A percentile compares a stretch with the other conserved stretches of the same genome.
phyloP scores from a whole-genome alignment of 2,888 invertebrate genomes.

The Phaonia tiefii region DNA sequence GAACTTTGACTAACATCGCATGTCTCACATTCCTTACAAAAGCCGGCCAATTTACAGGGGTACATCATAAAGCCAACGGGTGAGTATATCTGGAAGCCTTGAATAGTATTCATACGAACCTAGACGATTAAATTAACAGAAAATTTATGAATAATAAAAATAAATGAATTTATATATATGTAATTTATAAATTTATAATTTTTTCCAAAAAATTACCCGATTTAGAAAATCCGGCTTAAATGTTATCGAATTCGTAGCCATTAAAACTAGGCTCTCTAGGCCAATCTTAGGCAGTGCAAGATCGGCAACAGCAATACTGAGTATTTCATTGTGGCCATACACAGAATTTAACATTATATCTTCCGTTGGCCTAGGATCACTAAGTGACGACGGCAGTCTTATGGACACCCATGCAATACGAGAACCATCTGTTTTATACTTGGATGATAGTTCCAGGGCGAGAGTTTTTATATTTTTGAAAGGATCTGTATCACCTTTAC shows the following conservation, averaged over 20 bases:
- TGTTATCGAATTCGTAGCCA: slow-evolving; percentile 86
- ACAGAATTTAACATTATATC: slow-evolving; percentile 78
- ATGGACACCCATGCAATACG: slow-evolving; percentile 87
- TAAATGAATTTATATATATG: no score
- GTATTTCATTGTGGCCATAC: slow-evolving; percentile 78
- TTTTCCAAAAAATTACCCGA: slow-evolving; percentile 82
- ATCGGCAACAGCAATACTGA: slow-evolving; percentile 84
- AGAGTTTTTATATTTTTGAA: slow-evolving; percentile 85
- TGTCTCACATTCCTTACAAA: slow-evolving; percentile 82
- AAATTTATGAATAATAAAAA: slow-evolving; percentile 26
- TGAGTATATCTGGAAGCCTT: slow-evolving; percentile 92
- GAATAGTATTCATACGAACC: slow-evolving; percentile 97
- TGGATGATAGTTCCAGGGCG: slow-evolving; percentile 84
- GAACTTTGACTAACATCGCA: slow-evolving; percentile 87
- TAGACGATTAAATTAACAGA: slow-evolving; percentile 77
- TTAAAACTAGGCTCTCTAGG: slow-evolving; percentile 87
- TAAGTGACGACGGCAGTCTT: slow-evolving; percentile 81
- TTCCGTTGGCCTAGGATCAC: slow-evolving; percentile 67
- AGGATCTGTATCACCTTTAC: slow-evolving; percentile 84
- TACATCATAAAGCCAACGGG: slow-evolving; percentile 96
- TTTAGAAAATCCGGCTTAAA: slow-evolving; percentile 93
- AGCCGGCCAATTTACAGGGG: slow-evolving; percentile 84
- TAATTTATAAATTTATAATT: neutral
- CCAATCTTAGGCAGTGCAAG: slow-evolving; percentile 86
- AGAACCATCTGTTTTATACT: slow-evolving; percentile 85